Evolutionary conservation across 1,140 invertebrate genomes (phyloP).

Genomic region (Drosophila sulfurigaster): DNA sequence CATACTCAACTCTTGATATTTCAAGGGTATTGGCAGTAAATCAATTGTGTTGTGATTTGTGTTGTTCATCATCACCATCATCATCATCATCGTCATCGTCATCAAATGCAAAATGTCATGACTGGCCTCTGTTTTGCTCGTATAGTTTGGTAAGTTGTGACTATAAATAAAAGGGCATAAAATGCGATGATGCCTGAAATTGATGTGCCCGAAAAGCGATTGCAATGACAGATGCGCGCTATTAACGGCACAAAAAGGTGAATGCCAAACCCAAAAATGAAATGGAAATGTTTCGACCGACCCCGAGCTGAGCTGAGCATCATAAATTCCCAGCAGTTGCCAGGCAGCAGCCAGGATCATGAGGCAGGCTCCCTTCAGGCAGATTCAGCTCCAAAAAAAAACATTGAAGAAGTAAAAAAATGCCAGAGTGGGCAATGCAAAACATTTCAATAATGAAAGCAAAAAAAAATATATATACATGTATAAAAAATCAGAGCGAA

Average conservation of each 20-base stretch:
- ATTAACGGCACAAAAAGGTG: conserved; percentile 48
- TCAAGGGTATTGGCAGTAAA: neutral
- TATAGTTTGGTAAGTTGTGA: conserved; percentile 34
- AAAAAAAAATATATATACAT: conserved; percentile 16
- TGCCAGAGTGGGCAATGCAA: conserved; percentile 35
- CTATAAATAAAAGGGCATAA: conserved; percentile 45
- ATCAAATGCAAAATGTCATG: conserved; percentile 16
- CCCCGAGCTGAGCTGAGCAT: neutral
- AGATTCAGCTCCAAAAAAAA: conserved; percentile 6
- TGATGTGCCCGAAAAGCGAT: conserved; percentile 51
- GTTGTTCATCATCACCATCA: no score
- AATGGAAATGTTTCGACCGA: neutral
- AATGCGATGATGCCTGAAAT: conserved; percentile 47
- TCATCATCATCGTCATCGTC: neutral
- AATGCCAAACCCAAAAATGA: conserved; percentile 28
- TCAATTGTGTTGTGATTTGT: neutral
- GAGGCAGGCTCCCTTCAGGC: conserved; percentile 24
- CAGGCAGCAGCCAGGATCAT: conserved; percentile 14
- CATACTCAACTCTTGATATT: neutral
- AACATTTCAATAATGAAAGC: conserved; percentile 56
- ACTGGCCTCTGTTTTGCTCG: conserved; percentile 3
- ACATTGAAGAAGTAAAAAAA: neutral
- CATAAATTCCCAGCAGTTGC: conserved; percentile 49
- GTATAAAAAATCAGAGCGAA: conserved; percentile 29
- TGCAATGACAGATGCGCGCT: conserved; percentile 59